Evolutionary conservation across 2,113 vertebrate species (phyloP), one percentile per base, ranked within the genome.

Genomic region (Rutilus rutilus): DNA sequence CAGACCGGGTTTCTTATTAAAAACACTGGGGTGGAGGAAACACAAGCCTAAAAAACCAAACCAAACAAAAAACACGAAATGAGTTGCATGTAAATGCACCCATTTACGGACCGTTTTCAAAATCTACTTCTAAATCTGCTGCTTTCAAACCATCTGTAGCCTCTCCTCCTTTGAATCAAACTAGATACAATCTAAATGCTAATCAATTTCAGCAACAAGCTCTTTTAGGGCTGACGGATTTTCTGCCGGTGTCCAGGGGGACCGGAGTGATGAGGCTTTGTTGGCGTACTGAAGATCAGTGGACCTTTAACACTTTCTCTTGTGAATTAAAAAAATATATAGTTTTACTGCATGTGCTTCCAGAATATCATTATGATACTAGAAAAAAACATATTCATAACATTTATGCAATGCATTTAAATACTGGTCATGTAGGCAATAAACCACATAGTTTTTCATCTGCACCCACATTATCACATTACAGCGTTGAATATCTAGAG

Each of bases 181-280:
- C 57, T 67, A 85, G 85, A 90, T 88, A 90, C 87, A 90, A 90
- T 90, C 89, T 90, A 90, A 90, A 90, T 90, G 89, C 89, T 90
- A 90, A 90, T 90, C 85, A 87, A 90, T 90, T 88, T 75, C 74
- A 83, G 78, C 82, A 62, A 85, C 59, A 69, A 86, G 89, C 62
- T 78, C 83, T 83, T 89, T 87, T 79, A 47, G 82, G 10, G 78
- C 83, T 21, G 78, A 60, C 30, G 21, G 65, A 78, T 86, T 88
- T 83, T 82, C 71, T 62, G 42, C 25, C 17, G 77, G 42, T 64
- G 54, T 86, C 89, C 87, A 69, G 74, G 36, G 88, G 39, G 86
- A 84, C 78, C 0, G 27, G n/a, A 42, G 69, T 84, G 71, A 73
- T 33, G 85, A 85, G 78, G 74, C 78, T 87, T 85, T 59, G 89